A percentile compares a stretch with the other conserved stretches of the same genome.
These are phyloP conservation scores for Sarcophaga peregrina DNA, from an alignment of 1,140 invertebrate genomes.

Conservation along the genomic window DNA sequence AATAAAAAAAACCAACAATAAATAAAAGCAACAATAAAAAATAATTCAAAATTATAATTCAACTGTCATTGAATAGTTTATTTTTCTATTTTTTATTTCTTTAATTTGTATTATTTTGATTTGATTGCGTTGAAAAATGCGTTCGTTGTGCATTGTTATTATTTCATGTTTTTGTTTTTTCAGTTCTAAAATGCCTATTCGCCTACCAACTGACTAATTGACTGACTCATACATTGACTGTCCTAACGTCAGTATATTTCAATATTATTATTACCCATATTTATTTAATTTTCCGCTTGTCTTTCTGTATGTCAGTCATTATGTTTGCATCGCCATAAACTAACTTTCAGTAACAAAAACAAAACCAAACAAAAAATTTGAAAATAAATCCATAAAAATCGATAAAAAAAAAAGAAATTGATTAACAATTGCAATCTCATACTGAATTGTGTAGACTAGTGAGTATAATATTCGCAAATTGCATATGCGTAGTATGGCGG, in stretches of 20 bases:
- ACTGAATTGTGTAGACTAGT: neutral
- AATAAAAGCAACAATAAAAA: too few species aligned
- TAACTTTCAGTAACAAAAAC: too few species aligned
- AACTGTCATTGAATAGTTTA: too few species aligned
- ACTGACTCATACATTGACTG: neutral
- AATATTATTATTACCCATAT: too few species aligned
- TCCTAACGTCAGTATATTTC: neutral
- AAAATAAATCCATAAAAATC: too few species aligned
- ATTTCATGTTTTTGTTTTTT: too few species aligned
- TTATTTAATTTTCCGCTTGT: neutral
- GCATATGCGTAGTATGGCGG: neutral
- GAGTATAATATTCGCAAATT: conserved; percentile 2
- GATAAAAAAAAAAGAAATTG: neutral
- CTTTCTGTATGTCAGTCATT: neutral
- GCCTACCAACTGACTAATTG: too few species aligned
- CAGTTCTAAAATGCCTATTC: too few species aligned
- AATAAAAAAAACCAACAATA: too few species aligned
- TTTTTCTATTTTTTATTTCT: too few species aligned
- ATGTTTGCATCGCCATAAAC: neutral
- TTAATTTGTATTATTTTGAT: neutral
- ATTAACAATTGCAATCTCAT: neutral
- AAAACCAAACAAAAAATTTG: too few species aligned
- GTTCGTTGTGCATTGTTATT: neutral
- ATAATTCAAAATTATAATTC: too few species aligned
- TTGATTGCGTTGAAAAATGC: conserved; percentile 7